These are phyloP conservation scores for Hydrochoerus hydrochaeris DNA, from an alignment of 2,113 vertebrate species.

Conservation along the genomic window DNA sequence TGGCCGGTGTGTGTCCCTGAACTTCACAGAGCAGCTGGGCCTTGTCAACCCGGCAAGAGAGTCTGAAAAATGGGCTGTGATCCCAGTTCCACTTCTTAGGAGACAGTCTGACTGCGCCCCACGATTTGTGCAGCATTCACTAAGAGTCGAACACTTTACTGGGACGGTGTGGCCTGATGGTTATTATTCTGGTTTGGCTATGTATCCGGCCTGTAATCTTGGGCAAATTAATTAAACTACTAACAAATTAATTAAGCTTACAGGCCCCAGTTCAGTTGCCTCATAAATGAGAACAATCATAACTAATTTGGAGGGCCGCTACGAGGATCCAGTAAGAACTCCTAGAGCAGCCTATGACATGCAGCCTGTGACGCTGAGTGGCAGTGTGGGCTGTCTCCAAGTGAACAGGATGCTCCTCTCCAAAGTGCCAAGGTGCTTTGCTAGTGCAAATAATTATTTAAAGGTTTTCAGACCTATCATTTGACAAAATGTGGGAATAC, in stretches of 20 bases:
- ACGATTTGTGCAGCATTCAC: neutral
- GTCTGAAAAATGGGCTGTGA: slow-evolving; percentile 13
- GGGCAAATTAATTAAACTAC: neutral
- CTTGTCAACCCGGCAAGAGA: slow-evolving; percentile 35
- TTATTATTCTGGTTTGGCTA: neutral
- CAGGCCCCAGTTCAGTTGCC: neutral
- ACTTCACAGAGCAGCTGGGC: slow-evolving; percentile 52
- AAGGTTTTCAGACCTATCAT: neutral
- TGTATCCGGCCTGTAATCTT: neutral
- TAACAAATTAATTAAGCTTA: neutral
- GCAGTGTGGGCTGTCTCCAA: neutral
- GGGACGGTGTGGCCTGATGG: neutral
- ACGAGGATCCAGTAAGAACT: neutral
- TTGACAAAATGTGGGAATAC: neutral
- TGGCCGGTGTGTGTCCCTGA: neutral
- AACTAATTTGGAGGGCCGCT: neutral
- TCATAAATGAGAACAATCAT: neutral
- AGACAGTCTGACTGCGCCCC: neutral
- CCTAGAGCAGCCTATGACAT: neutral
- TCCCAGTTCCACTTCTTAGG: slow-evolving; percentile 34
- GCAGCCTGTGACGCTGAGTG: neutral
- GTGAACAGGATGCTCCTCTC: neutral
- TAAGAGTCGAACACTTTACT: neutral
- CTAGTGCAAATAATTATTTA: neutral
- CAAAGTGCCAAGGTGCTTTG: neutral